Base-by-base conservation (phyloP, 2,113 vertebrate species). In the Neotoma lepida region DNA sequence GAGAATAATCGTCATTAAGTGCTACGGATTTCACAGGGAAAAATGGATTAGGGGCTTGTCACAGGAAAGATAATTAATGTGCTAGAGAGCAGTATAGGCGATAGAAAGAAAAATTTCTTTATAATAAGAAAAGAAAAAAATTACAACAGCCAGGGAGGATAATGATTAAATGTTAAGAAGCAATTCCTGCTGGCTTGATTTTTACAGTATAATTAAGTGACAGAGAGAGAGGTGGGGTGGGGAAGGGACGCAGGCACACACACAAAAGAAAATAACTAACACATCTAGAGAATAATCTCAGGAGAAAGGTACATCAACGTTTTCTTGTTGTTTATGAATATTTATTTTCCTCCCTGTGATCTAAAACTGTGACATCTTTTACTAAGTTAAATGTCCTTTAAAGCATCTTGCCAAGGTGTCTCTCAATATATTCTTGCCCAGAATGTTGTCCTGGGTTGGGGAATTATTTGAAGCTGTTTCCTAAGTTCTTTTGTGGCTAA, bases 1-100 rank as follows among this genome's bases (percentile, higher is more conserved):
- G 97, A 97, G 85, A 97, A 97, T 89, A 96, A 97, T 97, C 93
- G 86, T 97, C 95, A 96, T 97, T 97, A 97, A 97, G 96, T 97
- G 95, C 90, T 95, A 95, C 51, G 96, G 41, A 94, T 86, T 97
- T 12, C 49, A 74, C 54, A 92, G 88, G 70, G 41, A 91, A 92
- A 97, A 97, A 92, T 22, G 94, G 63, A 92, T 97, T 95, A 96
- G 68, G 86, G 68, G 91, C 96, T 74, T 96, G 96, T 97, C 96
- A 82, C 44, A 84, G 51, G 58, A 94, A 97, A 96, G 74, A 97
- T 97, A 93, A 97, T 88, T 92, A 96, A 95, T 70, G 82, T 95
- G 74, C n/a, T 93, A 1, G 49, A 46, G 51, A 95, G 74, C 90
- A 86, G 66, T 93, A 94, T 88, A 90, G 86, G 87, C 93, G 95